Evolutionary conservation across 2,888 invertebrate genomes (phyloP), one percentile per base, ranked within the genome.

Genomic region (Nematopogon swammerdamellus): DNA sequence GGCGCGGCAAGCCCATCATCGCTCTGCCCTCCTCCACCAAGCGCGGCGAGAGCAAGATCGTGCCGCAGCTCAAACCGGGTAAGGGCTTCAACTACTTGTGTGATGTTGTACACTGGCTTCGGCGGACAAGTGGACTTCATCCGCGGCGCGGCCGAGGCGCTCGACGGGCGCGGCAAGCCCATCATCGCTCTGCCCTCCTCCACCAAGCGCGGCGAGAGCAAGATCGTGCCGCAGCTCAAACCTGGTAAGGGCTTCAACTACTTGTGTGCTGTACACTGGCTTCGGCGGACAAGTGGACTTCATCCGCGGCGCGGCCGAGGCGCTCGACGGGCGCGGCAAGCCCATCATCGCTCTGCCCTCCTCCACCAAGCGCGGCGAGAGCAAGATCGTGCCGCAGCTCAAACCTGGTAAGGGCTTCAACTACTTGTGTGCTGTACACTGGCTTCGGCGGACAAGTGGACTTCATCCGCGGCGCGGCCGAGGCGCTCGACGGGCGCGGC

Each of bases 201-300:
- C n/a, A n/a, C n/a, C n/a, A n/a, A n/a, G n/a, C n/a, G n/a, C n/a
- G n/a, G n/a, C n/a, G n/a, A n/a, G n/a, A n/a, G n/a, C n/a, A n/a
- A n/a, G n/a, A n/a, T n/a, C n/a, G n/a, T n/a, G n/a, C n/a, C n/a
- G n/a, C n/a, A n/a, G n/a, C n/a, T n/a, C n/a, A n/a, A n/a, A n/a
- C n/a, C n/a, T n/a, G n/a, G n/a, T n/a, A n/a, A n/a, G n/a, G n/a
- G n/a, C n/a, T n/a, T n/a, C n/a, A n/a, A n/a, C n/a, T n/a, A n/a
- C n/a, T n/a, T n/a, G n/a, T n/a, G n/a, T n/a, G n/a, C n/a, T 87
- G 84, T 90, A 82, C 63, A 88, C 87, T 0, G 95, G 95, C 8
- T 94, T 95, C 67, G 96, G 96, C 11, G 95, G 95, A 0, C 96
- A 97, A 66, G 89, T 95, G 42, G 97, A 97, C 74, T 97, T 97